Evolutionary conservation across 2,797 vertebrate species (phyloP).

Genomic region (Tympanoctomys barrerae): DNA sequence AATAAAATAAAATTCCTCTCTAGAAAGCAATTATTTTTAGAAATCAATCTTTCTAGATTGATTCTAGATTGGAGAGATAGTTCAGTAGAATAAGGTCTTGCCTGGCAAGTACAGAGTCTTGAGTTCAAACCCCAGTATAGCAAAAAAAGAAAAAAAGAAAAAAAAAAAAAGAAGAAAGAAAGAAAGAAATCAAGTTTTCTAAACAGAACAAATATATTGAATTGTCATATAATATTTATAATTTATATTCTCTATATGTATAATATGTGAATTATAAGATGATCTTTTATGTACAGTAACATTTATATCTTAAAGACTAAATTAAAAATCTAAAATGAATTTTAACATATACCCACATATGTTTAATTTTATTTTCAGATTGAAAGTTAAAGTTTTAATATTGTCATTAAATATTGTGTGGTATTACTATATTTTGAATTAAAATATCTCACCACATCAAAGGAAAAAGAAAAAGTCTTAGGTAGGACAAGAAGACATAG

Average conservation of each 20-base stretch:
- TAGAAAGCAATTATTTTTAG: no score
- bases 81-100: no score
- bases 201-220: neutral
- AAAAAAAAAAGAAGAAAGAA: no score
- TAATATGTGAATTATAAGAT: neutral
- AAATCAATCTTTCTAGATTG: no score
- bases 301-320: neutral
- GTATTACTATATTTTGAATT: neutral
- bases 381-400: conserved; percentile 1
- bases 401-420: neutral
- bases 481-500: neutral
- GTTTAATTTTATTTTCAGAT: neutral
- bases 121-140: no score
- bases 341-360: neutral
- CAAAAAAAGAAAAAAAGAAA: no score
- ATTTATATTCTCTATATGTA: neutral
- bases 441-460: neutral
- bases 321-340: neutral
- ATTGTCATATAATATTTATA: neutral
- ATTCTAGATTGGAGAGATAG: no score
- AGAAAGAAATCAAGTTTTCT: neutral
- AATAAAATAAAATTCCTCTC: no score
- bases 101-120: no score
- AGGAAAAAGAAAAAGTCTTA: neutral
- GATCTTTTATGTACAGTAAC: neutral